Conservation (phyloP, 2,113 vertebrate species). For the Lycaon pictus region DNA sequence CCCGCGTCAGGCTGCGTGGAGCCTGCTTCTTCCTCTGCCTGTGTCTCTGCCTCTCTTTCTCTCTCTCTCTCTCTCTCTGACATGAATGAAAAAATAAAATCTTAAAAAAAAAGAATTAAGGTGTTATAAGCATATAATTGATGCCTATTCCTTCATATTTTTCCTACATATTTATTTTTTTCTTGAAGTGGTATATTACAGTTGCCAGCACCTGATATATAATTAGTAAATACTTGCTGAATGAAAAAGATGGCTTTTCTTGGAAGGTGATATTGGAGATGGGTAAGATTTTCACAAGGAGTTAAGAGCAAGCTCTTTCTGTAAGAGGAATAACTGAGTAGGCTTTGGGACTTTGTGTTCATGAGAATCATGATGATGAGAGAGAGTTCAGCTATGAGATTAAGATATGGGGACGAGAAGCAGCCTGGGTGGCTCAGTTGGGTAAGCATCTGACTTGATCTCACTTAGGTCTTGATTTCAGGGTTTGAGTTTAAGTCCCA, state of each 20-base stretch:
- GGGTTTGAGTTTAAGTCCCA: neutral
- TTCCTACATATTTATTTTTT: conserved; percentile 9
- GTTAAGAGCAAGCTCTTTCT: neutral
- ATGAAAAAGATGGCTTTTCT: conserved; percentile 13
- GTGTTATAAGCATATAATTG: neutral
- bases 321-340: neutral
- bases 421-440: neutral
- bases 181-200: neutral
- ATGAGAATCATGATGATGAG: neutral
- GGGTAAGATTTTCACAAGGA: neutral
- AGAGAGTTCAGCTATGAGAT: neutral
- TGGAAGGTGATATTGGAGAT: neutral
- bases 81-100: no score
- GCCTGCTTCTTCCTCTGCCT: no score
- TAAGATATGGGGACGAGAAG: neutral
- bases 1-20: no score
- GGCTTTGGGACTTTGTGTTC: neutral
- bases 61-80: no score
- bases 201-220: neutral
- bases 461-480: neutral
- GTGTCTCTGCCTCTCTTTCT: no score
- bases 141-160: neutral
- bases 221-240: neutral
- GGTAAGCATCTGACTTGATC: neutral
- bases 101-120: neutral